Base-by-base conservation (phyloP, 2,888 invertebrate species). In the Rhagonycha lutea region DNA sequence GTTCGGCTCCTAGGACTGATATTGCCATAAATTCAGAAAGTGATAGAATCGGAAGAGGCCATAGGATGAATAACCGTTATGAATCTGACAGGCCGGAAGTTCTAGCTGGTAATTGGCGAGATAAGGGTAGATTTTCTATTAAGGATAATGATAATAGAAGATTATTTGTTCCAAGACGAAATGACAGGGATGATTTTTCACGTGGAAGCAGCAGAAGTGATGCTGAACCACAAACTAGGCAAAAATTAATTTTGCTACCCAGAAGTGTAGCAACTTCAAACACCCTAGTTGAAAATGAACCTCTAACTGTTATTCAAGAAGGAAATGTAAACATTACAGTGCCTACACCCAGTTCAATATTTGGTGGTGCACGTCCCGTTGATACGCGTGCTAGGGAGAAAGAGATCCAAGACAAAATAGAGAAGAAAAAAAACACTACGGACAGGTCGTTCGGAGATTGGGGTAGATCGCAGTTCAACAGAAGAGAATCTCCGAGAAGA, bases 321-420 rank as follows among this genome's bases (percentile, higher is more conserved):
- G 86, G 80, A 82, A 79, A 81, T 68, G 79, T 83, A 24, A 77
- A 79, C 29, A 79, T 81, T 26, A 81, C 85, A 10, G 85, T 88
- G 60, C 86, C 90, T n/a, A 87, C 89, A 72, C 90, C 91, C 10
- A 91, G 93, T 68, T 94, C 94, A 74, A 97, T 98, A 81, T 98
- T 98, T 86, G 98, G 98, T n/a, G 94, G 92, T 29, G 98, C 98
- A 14, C 96, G 95, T 86, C 98, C 98, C 0, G 98, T 98, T 0
- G 97, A 98, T 86, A 98, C 98, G 2, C 93, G 96, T 70, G 94
- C 96, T 67, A 92, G 94, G 82, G 97, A 98, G 84, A 90, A 95
- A 72, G 95, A 97, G 89, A 98, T 98, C 80, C 98, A 98, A 86
- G 95, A 96, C 85, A 92, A 96, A 81, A 89, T 97, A 69, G 92